Base-by-base conservation (phyloP, 2,797 vertebrate genomes). In the Paguma larvata region DNA sequence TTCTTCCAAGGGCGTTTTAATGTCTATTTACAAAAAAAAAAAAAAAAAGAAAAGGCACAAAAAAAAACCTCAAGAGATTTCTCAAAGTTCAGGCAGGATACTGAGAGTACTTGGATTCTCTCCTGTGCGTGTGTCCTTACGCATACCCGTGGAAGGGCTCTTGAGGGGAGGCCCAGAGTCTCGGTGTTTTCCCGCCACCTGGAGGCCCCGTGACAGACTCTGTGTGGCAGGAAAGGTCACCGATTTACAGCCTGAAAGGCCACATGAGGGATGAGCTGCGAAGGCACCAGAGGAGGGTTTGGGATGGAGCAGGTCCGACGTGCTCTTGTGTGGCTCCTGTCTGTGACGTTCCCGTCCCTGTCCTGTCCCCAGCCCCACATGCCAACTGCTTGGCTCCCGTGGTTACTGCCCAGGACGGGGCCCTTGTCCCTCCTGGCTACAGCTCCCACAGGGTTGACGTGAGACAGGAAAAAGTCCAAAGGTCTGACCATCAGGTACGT, bases 311-410 rank as follows among this genome's bases (percentile, higher is more conserved):
- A 1, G 6, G 67, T 14, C 30, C 0, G 0, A 1, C 15, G 2
- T 4, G 9, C 6, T 1, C 38, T 7, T 1, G 4, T 8, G 0
- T 2, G 12, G 21, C 1, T 2, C 2, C 63, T 14, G 5, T 13
- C 10, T 8, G 0, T 6, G 32, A 2, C 0, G 1, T 0, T 6
- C 19, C n/a, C 23, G 0, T 10, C 15, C 0, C 34, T 2, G 10
- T 30, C 0, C 34, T 2, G 10, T 23, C 30, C 16, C n/a, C 13
- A 0, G 32, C 16, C 30, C 4, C 19, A 32, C 4, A 2, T 30
- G 15, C 38, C 4, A 19, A 13, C 8, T 34, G n/a, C 16, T 10
- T 16, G 32, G 11, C 15, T 27, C 10, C 1, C 12, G 23, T 38
- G 27, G 19, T 38, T 9, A 2, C n/a, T 16, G 44, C 11, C 6